Conservation (phyloP, 2,113 vertebrate species). For the Tenrec ecaudatus region DNA sequence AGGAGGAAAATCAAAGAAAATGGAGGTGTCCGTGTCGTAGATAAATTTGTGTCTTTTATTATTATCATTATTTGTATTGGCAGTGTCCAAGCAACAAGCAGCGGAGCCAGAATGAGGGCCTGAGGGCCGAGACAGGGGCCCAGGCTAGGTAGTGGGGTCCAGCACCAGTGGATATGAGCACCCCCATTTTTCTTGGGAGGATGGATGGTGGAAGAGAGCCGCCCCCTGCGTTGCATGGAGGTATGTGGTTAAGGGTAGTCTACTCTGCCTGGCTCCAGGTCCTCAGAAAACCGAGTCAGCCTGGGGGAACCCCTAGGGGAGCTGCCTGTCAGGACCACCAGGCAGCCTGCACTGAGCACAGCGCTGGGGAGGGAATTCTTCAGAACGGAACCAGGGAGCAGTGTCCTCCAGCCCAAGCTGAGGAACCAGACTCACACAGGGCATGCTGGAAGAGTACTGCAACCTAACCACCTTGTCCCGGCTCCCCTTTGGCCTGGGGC, state of each 20-base stretch:
- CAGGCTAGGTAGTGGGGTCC: rapidly evolving
- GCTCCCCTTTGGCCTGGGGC: neutral
- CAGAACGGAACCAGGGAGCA: rapidly evolving
- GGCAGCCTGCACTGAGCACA: rapidly evolving
- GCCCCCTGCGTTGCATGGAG: rapidly evolving
- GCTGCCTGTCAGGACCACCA: neutral
- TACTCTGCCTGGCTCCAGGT: neutral
- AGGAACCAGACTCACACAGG: neutral
- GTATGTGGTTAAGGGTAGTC: no score
- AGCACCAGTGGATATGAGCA: rapidly evolving
- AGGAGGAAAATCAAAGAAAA: slow-evolving; percentile 79
- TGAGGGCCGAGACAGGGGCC: rapidly evolving
- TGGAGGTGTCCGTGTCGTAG: slow-evolving; percentile 62
- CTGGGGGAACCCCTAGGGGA: neutral
- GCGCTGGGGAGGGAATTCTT: rapidly evolving
- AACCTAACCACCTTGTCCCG: no score
- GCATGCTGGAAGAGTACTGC: neutral
- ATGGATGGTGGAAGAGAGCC: rapidly evolving
- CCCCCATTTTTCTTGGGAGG: neutral
- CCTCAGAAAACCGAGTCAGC: rapidly evolving
- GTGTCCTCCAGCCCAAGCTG: rapidly evolving
- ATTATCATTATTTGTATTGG: neutral
- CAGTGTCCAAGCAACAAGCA: slow-evolving; percentile 3
- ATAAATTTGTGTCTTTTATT: slow-evolving; percentile 56
- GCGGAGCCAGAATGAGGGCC: neutral